These are phyloP conservation scores for Polyploca ridens DNA, from an alignment of 2,888 invertebrate genomes.

Conservation along the genomic window DNA sequence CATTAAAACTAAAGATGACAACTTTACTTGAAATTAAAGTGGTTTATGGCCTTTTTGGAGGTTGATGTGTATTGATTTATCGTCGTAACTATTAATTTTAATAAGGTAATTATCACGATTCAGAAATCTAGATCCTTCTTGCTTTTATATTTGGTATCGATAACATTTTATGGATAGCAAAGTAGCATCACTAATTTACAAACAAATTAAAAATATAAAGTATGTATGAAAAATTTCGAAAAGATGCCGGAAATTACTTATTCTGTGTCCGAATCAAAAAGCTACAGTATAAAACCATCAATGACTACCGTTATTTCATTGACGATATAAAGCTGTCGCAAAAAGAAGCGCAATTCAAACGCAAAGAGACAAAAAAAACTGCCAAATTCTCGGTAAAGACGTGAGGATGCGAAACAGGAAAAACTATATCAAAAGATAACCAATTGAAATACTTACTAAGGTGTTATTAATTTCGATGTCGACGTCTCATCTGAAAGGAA, in stretches of 20 bases:
- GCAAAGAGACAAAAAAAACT: constrained; percentile 22
- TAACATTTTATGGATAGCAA: not conserved
- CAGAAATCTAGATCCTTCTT: no score
- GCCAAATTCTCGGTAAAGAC: constrained; percentile 29
- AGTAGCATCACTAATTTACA: no score
- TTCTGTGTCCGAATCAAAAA: not conserved
- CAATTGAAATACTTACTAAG: constrained; percentile 6
- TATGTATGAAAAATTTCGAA: no score
- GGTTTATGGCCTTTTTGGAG: no score
- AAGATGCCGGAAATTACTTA: not conserved
- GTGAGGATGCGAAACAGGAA: constrained; percentile 34
- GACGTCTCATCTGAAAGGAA: constrained; percentile 3
- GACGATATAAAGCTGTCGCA: constrained; percentile 33
- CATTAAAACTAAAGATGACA: no score
- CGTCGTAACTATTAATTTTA: no score
- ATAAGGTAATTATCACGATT: no score
- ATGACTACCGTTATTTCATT: constrained; percentile 39
- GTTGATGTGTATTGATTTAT: no score
- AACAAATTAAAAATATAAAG: no score
- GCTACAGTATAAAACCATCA: constrained; percentile 17
- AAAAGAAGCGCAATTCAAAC: constrained; percentile 25
- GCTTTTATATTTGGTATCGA: no score
- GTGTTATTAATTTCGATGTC: not conserved
- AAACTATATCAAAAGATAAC: constrained; percentile 21
- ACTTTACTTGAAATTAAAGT: no score